These are phyloP conservation scores for Drosophila aldrichi DNA, from an alignment of 2,888 invertebrate species.

Conservation along the genomic window DNA sequence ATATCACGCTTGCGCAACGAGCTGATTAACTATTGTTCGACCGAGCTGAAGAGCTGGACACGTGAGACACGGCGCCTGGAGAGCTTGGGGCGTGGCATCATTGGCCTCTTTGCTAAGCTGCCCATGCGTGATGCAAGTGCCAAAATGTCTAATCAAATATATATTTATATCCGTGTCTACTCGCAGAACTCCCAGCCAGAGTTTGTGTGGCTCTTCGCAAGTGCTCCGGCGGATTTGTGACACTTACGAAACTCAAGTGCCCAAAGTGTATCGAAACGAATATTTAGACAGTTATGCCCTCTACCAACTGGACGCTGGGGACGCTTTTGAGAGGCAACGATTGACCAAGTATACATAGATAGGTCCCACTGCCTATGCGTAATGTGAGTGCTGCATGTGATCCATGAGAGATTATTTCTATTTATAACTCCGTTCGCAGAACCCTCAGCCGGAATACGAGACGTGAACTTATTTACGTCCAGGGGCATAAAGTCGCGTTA, in stretches of 20 bases:
- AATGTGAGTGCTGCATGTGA: constrained; percentile 22
- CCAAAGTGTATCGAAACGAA: constrained; percentile 11
- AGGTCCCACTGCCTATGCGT: constrained; percentile 34
- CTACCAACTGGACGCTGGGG: constrained; percentile 18
- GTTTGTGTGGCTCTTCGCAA: constrained; percentile 44
- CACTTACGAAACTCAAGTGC: not conserved
- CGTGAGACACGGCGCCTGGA: constrained; percentile 47
- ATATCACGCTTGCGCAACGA: constrained; percentile 38
- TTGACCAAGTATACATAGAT: constrained; percentile 16
- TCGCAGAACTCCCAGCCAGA: constrained; percentile 43
- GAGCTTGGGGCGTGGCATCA: constrained; percentile 38
- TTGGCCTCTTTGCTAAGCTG: constrained; percentile 34
- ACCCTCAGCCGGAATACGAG: constrained; percentile 27
- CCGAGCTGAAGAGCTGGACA: constrained; percentile 37
- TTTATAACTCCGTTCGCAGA: constrained; percentile 7
- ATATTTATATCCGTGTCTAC: not conserved
- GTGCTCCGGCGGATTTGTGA: constrained; percentile 43
- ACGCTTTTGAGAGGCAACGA: constrained; percentile 34
- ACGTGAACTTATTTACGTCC: not conserved
- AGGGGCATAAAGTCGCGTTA: constrained; percentile 3
- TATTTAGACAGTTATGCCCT: constrained; percentile 2
- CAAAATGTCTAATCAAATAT: too few relatives aligned
- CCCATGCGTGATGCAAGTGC: constrained; percentile 48
- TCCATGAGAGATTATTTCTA: not conserved
- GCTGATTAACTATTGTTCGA: constrained; percentile 25